These are phyloP conservation scores for Pentalonia nigronervosa DNA, from an alignment of 1,140 invertebrate species.

Conservation along the genomic window DNA sequence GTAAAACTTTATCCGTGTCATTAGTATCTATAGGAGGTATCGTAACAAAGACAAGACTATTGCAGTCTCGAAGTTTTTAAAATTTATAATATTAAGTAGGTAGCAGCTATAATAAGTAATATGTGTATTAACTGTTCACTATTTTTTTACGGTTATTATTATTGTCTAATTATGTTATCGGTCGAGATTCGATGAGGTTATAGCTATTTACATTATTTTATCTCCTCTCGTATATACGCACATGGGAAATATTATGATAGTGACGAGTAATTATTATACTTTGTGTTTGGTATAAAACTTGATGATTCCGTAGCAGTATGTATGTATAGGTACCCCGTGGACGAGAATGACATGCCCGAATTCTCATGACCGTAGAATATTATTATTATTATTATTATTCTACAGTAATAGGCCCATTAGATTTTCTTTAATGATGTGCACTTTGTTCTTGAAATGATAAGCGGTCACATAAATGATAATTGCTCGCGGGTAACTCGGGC, in stretches of 20 bases:
- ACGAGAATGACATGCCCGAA: slow-evolving; percentile 34
- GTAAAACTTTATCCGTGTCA: neutral
- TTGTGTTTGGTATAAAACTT: neutral
- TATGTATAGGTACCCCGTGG: neutral
- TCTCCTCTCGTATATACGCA: neutral
- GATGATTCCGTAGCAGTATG: neutral
- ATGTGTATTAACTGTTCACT: neutral
- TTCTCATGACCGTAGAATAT: neutral
- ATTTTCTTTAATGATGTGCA: slow-evolving; percentile 30
- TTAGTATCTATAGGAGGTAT: too few species aligned
- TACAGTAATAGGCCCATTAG: slow-evolving; percentile 24
- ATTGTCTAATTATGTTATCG: neutral
- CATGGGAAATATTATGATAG: neutral
- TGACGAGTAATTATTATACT: neutral
- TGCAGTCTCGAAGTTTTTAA: neutral
- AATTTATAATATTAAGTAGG: neutral
- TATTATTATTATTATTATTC: neutral
- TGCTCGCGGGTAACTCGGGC: neutral
- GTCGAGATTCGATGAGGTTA: neutral
- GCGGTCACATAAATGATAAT: neutral
- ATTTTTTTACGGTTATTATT: neutral
- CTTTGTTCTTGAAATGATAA: slow-evolving; percentile 39
- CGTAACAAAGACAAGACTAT: neutral
- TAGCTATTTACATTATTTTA: neutral
- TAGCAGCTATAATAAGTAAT: neutral